These are phyloP conservation scores for Sarcophilus harrisii DNA, from an alignment of 2,797 vertebrate genomes.

Conservation along the genomic window DNA sequence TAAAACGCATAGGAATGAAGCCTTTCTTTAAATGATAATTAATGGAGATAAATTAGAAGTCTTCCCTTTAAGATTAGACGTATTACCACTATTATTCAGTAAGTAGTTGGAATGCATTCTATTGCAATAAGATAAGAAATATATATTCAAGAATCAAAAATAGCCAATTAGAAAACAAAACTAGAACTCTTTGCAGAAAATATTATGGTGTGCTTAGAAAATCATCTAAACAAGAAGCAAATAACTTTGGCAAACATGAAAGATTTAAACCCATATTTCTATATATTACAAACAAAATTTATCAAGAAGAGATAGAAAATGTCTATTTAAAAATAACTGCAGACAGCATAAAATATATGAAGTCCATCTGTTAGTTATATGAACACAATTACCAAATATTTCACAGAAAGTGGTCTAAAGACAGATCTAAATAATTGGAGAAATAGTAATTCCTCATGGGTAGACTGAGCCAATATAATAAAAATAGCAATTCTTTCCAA, in stretches of 20 bases:
- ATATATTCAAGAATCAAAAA: neutral
- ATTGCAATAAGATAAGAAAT: neutral
- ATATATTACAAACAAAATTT: neutral
- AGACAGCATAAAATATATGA: neutral
- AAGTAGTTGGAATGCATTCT: neutral
- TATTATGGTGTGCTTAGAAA: neutral
- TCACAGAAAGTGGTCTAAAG: neutral
- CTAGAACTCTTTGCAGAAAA: neutral
- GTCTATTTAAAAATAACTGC: too few relatives aligned
- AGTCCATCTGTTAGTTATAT: neutral
- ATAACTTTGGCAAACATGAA: neutral
- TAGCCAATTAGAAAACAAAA: neutral
- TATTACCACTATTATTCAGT: neutral
- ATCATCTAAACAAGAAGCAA: neutral
- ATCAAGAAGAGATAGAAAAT: neutral
- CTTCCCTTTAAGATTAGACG: neutral
- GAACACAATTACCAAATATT: neutral
- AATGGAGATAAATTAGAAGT: neutral
- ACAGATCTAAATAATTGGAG: neutral
- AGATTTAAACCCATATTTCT: neutral
- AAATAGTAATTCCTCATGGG: neutral
- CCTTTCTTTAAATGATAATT: neutral
- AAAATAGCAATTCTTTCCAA: too few relatives aligned
- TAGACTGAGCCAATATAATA: neutral
- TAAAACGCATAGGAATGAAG: neutral